These are phyloP conservation scores for Rhinogobius similis DNA, from an alignment of 2,113 vertebrate species.

Conservation along the genomic window DNA sequence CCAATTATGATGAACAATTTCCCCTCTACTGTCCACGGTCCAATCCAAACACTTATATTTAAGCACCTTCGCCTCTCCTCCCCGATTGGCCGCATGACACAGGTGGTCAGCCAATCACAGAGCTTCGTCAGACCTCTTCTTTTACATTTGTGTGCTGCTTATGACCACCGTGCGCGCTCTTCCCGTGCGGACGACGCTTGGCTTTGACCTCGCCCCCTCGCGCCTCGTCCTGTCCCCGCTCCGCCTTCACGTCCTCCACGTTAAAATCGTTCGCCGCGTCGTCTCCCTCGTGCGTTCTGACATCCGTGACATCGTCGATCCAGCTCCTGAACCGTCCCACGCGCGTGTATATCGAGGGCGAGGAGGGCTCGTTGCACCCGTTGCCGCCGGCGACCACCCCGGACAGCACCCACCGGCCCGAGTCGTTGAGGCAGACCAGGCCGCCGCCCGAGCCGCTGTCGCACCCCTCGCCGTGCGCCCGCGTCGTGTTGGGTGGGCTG, in stretches of 20 bases:
- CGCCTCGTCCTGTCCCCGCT: conserved; percentile 10
- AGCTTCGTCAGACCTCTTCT: conserved; percentile 48
- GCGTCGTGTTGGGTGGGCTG: conserved; percentile 83
- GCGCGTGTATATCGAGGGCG: conserved; percentile 86
- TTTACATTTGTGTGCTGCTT: conserved; percentile 27
- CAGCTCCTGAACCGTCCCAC: conserved; percentile 86
- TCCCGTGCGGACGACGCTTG: conserved; percentile 34
- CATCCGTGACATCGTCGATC: conserved; percentile 80
- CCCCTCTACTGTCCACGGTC: not conserved
- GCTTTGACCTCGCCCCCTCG: conserved; percentile 45
- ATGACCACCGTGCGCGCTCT: conserved; percentile 24
- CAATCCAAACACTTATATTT: not conserved
- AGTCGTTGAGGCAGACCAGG: conserved; percentile 82
- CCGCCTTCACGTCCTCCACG: conserved; percentile 20
- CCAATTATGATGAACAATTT: not conserved
- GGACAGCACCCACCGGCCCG: conserved; percentile 83
- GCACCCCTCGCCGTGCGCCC: conserved; percentile 80
- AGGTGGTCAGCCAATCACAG: conserved; percentile 56
- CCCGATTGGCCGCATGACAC: conserved; percentile 61
- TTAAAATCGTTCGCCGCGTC: conserved; percentile 13
- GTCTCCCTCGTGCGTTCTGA: conserved; percentile 9
- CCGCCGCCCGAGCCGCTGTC: conserved; percentile 89
- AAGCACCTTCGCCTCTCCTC: conserved; percentile 20
- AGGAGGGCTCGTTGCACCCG: conserved; percentile 84
- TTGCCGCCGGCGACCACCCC: conserved; percentile 88